Conservation (phyloP, 2,113 vertebrate genomes). For the Cephalopterus ornatus region DNA sequence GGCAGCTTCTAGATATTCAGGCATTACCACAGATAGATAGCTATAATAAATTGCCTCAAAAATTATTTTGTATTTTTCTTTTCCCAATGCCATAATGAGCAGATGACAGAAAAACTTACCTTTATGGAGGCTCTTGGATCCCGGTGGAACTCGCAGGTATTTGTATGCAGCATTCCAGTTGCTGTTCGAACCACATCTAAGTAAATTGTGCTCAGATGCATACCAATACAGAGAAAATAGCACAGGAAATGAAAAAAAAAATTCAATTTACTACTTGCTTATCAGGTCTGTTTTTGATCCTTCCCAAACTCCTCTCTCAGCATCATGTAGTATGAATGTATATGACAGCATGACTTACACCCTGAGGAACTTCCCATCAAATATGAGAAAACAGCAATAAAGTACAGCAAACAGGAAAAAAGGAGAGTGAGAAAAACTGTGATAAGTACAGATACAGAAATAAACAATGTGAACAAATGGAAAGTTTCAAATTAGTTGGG, state of each 20-base stretch:
- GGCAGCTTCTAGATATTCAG: background rate
- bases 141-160: background rate
- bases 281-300: background rate
- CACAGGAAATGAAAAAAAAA: background rate
- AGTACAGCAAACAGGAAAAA: background rate
- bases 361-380: background rate
- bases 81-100: background rate
- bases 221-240: background rate
- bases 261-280: background rate
- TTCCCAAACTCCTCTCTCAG: background rate
- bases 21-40: background rate
- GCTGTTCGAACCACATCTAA: background rate
- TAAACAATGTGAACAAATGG: background rate
- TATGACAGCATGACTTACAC: background rate
- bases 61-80: background rate
- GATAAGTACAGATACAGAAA: background rate
- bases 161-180: background rate
- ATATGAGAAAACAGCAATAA: background rate
- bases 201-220: background rate
- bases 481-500: background rate
- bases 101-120: background rate
- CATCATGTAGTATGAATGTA: background rate
- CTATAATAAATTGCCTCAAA: background rate
- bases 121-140: background rate
- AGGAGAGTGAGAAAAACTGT: background rate